Evolutionary conservation across 2,797 vertebrate genomes (phyloP).

Genomic region (Cynopterus sphinx): DNA sequence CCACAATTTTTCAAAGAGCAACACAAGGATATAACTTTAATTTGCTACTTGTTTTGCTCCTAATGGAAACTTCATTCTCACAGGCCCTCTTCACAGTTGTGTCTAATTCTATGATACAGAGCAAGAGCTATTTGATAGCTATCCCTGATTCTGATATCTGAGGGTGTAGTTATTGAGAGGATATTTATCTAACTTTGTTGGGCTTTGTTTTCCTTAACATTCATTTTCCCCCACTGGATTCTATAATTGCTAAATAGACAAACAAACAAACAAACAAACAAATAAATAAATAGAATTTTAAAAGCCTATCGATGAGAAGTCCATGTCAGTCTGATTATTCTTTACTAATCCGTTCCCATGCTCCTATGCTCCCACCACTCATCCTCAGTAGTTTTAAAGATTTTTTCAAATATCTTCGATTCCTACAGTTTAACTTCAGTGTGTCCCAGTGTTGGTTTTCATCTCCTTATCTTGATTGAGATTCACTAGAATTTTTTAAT

Average conservation of each 20-base stretch:
- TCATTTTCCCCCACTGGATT: not conserved
- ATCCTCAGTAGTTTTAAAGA: not conserved
- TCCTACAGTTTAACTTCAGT: not conserved
- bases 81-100: not conserved
- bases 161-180: not conserved
- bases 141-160: not conserved
- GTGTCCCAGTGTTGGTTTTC: not conserved
- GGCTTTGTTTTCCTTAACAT: not conserved
- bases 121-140: not conserved
- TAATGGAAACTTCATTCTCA: not conserved
- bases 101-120: not conserved
- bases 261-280: not conserved
- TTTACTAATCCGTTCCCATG: not conserved
- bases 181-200: not conserved
- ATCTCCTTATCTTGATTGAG: not conserved
- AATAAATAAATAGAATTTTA: not conserved
- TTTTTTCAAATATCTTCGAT: not conserved
- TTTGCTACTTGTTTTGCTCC: constrained; percentile 1
- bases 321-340: not conserved
- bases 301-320: not conserved
- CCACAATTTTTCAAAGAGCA: constrained; percentile 7
- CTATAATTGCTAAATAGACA: not conserved
- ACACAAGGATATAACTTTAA: not conserved
- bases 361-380: not conserved
- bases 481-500: not conserved